These are phyloP conservation scores for Thecophora atra DNA, from an alignment of 2,888 invertebrate species.

Conservation along the genomic window DNA sequence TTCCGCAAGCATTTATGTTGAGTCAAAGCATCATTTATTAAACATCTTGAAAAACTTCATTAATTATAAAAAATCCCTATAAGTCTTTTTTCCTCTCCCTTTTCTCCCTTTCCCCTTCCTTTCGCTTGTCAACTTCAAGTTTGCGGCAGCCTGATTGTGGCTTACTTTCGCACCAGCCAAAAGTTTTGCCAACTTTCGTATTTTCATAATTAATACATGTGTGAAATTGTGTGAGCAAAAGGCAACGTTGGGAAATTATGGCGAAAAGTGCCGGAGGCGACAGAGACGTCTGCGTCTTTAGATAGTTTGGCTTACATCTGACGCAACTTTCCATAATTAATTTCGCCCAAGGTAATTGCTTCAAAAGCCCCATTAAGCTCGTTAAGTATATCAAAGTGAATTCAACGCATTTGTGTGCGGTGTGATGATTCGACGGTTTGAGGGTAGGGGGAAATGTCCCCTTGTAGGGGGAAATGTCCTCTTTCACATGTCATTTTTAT, in stretches of 20 bases:
- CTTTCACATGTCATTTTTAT: not conserved
- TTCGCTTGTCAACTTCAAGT: not conserved
- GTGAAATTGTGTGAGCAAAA: not conserved
- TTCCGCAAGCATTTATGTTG: no score
- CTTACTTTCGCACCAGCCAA: no score
- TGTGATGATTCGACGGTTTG: not conserved
- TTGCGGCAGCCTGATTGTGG: not conserved
- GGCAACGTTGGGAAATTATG: not conserved
- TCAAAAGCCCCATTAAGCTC: constrained; percentile 38
- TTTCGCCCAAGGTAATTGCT: constrained; percentile 36
- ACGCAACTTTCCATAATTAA: constrained; percentile 32
- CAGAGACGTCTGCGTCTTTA: not conserved
- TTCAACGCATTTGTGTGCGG: not conserved
- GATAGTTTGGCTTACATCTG: constrained; percentile 21
- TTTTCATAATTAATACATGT: constrained; percentile 16
- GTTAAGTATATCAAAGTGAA: constrained; percentile 28
- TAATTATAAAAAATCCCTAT: no score
- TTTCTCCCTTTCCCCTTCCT: not conserved
- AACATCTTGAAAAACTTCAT: no score
- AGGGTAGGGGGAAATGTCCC: no score
- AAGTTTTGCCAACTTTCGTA: constrained; percentile 13
- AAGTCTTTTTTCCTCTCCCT: not conserved
- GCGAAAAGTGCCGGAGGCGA: not conserved
- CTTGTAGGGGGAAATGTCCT: no score
- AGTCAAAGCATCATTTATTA: no score